A percentile compares a stretch with the other conserved stretches of the same genome.
These are phyloP conservation scores for Mormyrops boulengeri DNA, from an alignment of 2,797 vertebrate genomes.

Conservation along the genomic window DNA sequence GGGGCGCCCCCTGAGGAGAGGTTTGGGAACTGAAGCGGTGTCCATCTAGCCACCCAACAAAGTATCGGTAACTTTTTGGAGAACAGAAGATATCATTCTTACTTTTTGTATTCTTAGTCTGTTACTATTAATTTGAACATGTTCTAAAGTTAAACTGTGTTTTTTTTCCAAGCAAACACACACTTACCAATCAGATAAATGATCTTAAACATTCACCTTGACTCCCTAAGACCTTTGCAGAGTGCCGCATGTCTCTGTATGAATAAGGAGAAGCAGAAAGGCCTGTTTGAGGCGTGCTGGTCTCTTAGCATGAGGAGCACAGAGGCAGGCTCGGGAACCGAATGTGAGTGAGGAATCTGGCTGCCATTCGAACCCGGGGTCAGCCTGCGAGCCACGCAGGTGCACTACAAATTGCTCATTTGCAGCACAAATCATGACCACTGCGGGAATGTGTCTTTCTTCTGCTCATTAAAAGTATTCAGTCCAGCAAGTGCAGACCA, in stretches of 20 bases:
- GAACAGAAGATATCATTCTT: neutral
- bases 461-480: conserved; percentile 13
- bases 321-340: too few species aligned
- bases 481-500: conserved; percentile 4
- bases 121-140: neutral
- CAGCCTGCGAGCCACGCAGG: neutral
- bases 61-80: neutral
- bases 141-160: neutral
- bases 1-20: neutral
- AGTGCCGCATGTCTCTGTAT: neutral
- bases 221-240: neutral
- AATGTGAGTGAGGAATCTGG: neutral
- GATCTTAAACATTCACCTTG: neutral
- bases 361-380: neutral
- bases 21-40: neutral
- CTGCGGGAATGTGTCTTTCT: neutral
- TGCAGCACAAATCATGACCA: neutral
- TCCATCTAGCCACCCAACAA: neutral
- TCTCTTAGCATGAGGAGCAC: neutral
- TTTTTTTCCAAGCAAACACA: neutral
- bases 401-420: neutral
- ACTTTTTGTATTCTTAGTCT: neutral
- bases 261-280: neutral
- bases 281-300: neutral
- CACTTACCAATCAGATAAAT: neutral